A percentile compares a stretch with the other conserved stretches of the same genome.
Evolutionary conservation across 1,140 invertebrate species (phyloP).

Genomic region (Dolichoris vasculosae): DNA sequence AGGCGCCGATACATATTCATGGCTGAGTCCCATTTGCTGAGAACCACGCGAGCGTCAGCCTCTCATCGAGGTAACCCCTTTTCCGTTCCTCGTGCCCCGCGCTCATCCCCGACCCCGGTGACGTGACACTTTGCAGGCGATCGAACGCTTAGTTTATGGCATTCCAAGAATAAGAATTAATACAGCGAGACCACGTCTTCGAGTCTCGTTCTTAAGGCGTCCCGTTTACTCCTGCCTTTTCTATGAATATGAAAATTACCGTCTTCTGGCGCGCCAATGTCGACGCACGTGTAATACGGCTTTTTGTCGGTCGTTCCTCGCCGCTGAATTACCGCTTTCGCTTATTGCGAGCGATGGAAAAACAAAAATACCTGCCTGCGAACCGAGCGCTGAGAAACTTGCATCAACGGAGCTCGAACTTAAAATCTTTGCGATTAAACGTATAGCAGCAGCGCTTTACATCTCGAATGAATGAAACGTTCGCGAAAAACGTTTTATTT

Average conservation of each 20-base stretch:
- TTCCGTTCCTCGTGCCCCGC: neutral
- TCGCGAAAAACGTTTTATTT: too few species aligned
- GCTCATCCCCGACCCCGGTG: neutral
- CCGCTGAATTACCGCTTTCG: conserved; percentile 9
- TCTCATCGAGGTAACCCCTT: conserved; percentile 56
- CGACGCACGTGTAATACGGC: neutral
- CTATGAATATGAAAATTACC: conserved; percentile 47
- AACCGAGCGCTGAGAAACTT: neutral
- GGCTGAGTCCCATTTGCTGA: conserved; percentile 61
- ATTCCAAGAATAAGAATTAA: conserved; percentile 42
- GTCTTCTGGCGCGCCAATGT: neutral
- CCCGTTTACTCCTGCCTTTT: neutral
- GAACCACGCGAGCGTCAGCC: conserved; percentile 55
- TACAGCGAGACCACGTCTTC: neutral
- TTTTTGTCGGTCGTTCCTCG: neutral
- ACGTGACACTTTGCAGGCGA: too few species aligned
- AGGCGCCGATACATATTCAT: conserved; percentile 64
- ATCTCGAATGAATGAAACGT: too few species aligned
- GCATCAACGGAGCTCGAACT: neutral
- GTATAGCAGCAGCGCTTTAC: too few species aligned
- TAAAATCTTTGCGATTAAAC: too few species aligned
- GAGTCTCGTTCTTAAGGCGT: neutral
- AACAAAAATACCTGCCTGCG: neutral
- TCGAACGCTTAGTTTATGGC: conserved; percentile 11
- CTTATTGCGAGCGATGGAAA: neutral